These are phyloP conservation scores for Drosophila dunni DNA, from an alignment of 1,140 invertebrate genomes.

Conservation along the genomic window DNA sequence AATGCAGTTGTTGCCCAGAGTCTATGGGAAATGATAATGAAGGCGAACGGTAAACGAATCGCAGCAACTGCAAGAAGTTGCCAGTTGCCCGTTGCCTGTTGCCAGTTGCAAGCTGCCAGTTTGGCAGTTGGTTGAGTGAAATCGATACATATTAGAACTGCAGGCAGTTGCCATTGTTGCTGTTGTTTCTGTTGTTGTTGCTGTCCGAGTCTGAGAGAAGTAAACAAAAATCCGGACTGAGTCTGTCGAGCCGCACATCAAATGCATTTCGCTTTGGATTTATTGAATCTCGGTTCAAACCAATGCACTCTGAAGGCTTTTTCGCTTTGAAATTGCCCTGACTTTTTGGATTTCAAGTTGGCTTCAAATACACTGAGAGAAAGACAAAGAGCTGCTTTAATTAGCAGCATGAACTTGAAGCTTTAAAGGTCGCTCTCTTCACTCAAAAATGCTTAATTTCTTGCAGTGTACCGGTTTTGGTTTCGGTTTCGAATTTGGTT, in stretches of 20 bases:
- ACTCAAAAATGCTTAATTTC: too few species aligned
- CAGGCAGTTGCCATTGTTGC: constrained; percentile 34
- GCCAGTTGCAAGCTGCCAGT: constrained; percentile 19
- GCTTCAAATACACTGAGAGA: too few species aligned
- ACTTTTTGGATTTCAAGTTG: not conserved
- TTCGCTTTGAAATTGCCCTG: not conserved
- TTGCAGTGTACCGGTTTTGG: constrained; percentile 1
- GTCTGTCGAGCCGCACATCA: constrained; percentile 39
- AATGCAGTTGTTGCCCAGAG: constrained; percentile 52
- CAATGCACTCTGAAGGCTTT: constrained; percentile 27
- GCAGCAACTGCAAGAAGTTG: constrained; percentile 53
- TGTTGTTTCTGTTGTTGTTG: constrained; percentile 14
- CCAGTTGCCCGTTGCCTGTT: constrained; percentile 26
- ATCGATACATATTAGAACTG: constrained; percentile 64
- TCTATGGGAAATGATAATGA: constrained; percentile 72
- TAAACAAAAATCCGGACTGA: constrained; percentile 33
- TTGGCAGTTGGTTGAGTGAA: constrained; percentile 29
- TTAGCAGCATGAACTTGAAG: too few species aligned
- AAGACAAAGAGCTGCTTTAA: too few species aligned
- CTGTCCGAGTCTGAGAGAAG: constrained; percentile 24
- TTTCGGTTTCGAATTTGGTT: constrained; percentile 42
- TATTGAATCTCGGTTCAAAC: constrained; percentile 33
- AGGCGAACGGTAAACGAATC: constrained; percentile 70
- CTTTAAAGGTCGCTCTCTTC: too few species aligned
- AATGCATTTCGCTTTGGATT: constrained; percentile 45